Base-by-base conservation (phyloP, 64 coral and sea anemone species). In the Exaiptasia diaphana region DNA sequence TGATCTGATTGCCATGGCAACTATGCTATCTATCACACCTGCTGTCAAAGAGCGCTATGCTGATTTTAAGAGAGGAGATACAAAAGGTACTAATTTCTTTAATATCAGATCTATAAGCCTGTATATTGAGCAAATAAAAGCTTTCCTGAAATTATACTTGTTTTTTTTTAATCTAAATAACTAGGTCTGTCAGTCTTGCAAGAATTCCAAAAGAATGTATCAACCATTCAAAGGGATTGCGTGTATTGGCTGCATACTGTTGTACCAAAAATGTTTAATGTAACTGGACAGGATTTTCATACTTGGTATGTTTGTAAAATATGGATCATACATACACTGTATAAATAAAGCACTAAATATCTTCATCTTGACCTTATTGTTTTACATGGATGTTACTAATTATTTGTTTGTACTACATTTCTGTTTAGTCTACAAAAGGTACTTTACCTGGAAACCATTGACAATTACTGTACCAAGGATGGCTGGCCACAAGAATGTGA, bases 201-300 rank as follows among this genome's bases (percentile, higher is more conserved):
- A 18, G 89, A 93, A 35, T 99, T 99, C 52, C 95, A 99, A 29
- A 99, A 93, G 27, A 89, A 87, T 31, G 80, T 99, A 4, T 92
- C 95, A 3, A 88, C 85, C 24, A 99, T 99, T 67, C 95, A 99
- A 28, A 70, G 90, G 11, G 95, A 99, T 40, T 85, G 85, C 40
- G 89, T 91, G 1, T 89, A 85, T 74, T 99, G 95, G 95, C 58
- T 99, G 10, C 95, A 99, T 58, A 92, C 90, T 53, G 80, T 99
- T 34, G 95, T 99, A 20, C 95, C 95, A 0, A 92, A 89, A 74
- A 99, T 99, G 95, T 99, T 99, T 41, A 88, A 72, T 9, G 60
- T 87, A n/a, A 92, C 84, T 77, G 73, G 82, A 43, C 88, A 92
- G 61, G 90, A 99, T 48, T 99, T 74, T 48, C 29, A 74, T 4